Conservation (phyloP, 2,113 vertebrate genomes). For the Rhagologus leucostigma region DNA sequence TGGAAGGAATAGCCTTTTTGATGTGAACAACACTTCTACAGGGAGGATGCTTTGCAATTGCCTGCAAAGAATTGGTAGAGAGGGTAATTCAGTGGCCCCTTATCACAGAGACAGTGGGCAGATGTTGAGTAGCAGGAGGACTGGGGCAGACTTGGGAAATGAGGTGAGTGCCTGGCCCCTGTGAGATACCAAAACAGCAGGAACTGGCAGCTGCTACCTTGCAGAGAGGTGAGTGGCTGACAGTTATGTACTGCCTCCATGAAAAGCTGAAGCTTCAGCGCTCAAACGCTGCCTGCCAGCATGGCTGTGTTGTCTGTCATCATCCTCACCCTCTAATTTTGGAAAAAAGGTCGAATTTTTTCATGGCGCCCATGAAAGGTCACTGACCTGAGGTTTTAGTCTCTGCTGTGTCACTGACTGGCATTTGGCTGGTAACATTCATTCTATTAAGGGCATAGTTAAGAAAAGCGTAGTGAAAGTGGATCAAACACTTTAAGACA, state of each 20-base stretch:
- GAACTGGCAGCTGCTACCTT: not conserved
- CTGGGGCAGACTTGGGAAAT: not conserved
- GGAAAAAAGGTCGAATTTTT: not conserved
- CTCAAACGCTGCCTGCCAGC: not conserved
- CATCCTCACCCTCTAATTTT: slow-evolving; percentile 1
- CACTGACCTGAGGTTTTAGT: slow-evolving; percentile 24
- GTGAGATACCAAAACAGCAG: not conserved
- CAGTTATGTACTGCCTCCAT: not conserved
- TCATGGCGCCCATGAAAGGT: not conserved
- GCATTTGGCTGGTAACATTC: not conserved
- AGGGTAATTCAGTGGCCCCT: not conserved
- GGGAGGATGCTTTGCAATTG: not conserved
- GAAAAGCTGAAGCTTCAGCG: not conserved
- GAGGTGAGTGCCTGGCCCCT: not conserved
- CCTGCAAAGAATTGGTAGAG: not conserved
- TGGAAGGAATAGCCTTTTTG: not conserved
- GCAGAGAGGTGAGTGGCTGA: not conserved
- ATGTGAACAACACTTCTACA: not conserved
- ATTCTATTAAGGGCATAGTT: not conserved
- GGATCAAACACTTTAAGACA: not conserved
- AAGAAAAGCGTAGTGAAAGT: not conserved
- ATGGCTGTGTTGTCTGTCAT: not conserved
- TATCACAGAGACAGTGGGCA: not conserved
- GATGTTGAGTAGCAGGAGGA: not conserved
- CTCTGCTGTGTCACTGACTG: not conserved